Evolutionary conservation across 1,140 invertebrate genomes (phyloP).

Genomic region (Proales similis): DNA sequence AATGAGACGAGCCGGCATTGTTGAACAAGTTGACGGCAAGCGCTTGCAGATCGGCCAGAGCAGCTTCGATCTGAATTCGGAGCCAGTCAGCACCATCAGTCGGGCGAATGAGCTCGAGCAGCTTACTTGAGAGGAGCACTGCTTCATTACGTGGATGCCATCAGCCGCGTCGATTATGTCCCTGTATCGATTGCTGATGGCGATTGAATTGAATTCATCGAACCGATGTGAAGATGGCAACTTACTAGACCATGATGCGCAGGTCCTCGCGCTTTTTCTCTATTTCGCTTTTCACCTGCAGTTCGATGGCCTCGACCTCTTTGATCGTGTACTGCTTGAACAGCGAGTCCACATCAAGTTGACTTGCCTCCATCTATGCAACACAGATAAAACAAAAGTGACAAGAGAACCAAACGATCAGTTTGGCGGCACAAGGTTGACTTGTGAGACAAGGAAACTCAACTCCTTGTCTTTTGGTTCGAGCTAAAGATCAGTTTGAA

Average conservation of each 20-base stretch:
- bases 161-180: constrained; percentile 36
- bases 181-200: constrained; percentile 17
- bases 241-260: constrained; percentile 35
- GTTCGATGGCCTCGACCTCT: constrained; percentile 23
- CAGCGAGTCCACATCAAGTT: constrained; percentile 34
- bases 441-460: not conserved
- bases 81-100: not conserved
- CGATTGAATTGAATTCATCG: not conserved
- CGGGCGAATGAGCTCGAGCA: not conserved
- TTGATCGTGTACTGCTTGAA: constrained; percentile 38
- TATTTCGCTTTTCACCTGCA: constrained; percentile 31
- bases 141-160: constrained; percentile 34
- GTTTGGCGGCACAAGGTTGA: not conserved
- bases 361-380: constrained; percentile 24
- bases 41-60: constrained; percentile 10
- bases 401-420: not conserved
- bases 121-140: constrained; percentile 26
- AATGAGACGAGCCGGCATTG: no score
- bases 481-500: not conserved
- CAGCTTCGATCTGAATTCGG: constrained; percentile 6
- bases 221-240: not conserved
- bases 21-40: constrained; percentile 19
- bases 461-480: not conserved
- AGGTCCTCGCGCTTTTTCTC: constrained; percentile 37
- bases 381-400: not conserved